Conservation (phyloP, 2,113 vertebrate species). For the Vulpes ferrilata region DNA sequence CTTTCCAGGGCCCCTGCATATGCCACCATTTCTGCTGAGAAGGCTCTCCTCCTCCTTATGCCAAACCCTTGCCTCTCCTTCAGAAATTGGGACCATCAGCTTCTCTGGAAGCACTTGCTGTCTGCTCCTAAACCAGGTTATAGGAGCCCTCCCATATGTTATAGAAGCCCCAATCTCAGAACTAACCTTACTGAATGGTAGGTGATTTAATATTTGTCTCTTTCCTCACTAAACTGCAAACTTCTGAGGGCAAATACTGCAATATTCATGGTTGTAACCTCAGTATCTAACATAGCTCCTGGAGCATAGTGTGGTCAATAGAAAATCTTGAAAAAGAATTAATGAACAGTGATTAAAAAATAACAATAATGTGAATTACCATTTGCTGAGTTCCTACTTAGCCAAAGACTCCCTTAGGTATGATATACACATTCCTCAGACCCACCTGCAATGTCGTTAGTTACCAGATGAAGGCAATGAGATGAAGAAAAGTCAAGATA, state of each 20-base stretch:
- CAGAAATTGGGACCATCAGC: not conserved
- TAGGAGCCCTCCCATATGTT: too few relatives aligned
- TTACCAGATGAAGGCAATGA: not conserved
- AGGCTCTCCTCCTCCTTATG: not conserved
- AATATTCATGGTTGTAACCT: not conserved
- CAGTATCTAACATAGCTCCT: not conserved
- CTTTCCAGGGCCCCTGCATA: fast-evolving
- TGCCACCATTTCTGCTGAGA: not conserved
- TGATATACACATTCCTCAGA: fast-evolving
- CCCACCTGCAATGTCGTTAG: not conserved
- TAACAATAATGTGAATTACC: fast-evolving
- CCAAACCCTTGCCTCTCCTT: not conserved
- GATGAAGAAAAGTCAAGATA: not conserved
- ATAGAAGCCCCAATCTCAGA: not conserved
- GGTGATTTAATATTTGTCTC: not conserved
- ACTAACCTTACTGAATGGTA: fast-evolving
- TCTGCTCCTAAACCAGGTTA: not conserved
- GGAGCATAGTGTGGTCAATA: not conserved
- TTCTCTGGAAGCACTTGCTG: not conserved
- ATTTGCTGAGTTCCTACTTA: not conserved
- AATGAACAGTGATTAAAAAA: not conserved
- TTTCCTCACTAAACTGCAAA: not conserved
- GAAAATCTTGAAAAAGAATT: not conserved
- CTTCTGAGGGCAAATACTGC: not conserved
- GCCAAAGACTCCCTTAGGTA: too few relatives aligned